A percentile compares a stretch with the other conserved stretches of the same genome.
These are phyloP conservation scores for Tamandua tetradactyla DNA, from an alignment of 2,797 vertebrate genomes.

Conservation along the genomic window DNA sequence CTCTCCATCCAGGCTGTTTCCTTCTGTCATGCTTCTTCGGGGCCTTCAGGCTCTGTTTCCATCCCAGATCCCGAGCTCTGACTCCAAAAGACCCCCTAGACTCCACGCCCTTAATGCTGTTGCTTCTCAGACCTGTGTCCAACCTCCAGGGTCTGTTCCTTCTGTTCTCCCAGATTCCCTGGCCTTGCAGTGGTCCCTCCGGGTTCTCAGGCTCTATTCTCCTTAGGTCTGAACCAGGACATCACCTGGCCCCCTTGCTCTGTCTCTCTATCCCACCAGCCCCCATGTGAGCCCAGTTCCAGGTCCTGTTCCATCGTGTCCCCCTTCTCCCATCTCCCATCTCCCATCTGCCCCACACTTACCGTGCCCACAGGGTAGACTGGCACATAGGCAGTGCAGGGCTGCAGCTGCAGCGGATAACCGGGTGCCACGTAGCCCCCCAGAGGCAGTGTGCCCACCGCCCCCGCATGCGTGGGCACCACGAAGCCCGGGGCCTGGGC, in stretches of 20 bases:
- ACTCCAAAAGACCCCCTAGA: neutral
- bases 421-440: conserved; percentile 93
- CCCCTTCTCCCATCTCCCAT: neutral
- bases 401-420: conserved; percentile 95
- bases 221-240: neutral
- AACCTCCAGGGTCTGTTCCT: neutral
- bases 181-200: neutral
- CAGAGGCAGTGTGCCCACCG: conserved; percentile 86
- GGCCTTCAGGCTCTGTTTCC: neutral
- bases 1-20: neutral
- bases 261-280: neutral
- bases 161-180: neutral
- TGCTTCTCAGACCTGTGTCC: neutral
- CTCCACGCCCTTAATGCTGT: neutral
- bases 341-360: conserved; percentile 80
- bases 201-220: neutral
- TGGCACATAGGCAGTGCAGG: conserved; percentile 95
- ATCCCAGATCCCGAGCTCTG: neutral
- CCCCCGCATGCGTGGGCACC: conserved; percentile 90
- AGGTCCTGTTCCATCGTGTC: neutral
- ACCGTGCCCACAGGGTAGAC: conserved; percentile 94
- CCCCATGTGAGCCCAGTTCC: neutral
- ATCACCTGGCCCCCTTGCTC: neutral
- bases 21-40: neutral
- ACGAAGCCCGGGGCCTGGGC: conserved; percentile 90